Evolutionary conservation across 2,113 vertebrate genomes (phyloP).

Genomic region (Seriola quinqueradiata): DNA sequence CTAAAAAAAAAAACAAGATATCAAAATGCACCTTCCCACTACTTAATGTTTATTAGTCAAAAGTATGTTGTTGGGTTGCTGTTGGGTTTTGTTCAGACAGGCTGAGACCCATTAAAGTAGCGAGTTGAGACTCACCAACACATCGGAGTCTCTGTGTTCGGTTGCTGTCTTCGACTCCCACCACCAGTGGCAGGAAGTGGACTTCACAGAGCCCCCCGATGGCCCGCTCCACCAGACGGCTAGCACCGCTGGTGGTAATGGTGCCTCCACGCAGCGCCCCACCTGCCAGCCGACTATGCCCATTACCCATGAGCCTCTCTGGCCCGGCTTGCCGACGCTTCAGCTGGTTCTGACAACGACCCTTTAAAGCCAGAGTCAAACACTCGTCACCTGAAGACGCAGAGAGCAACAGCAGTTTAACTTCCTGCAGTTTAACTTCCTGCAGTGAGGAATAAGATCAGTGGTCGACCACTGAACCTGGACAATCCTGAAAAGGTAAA

Average conservation of each 20-base stretch:
- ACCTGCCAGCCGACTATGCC: slow-evolving; percentile 18
- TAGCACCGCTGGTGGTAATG: slow-evolving; percentile 17
- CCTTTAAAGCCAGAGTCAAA: slow-evolving; percentile 84
- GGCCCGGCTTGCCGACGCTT: slow-evolving; percentile 78
- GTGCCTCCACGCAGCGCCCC: slow-evolving; percentile 13
- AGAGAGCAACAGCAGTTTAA: background rate
- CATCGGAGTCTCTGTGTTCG: slow-evolving; percentile 84
- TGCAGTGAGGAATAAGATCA: too few relatives aligned
- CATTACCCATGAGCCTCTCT: slow-evolving; percentile 73
- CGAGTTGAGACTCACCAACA: slow-evolving; percentile 76
- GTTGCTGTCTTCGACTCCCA: slow-evolving; percentile 80
- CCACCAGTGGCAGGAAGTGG: slow-evolving; percentile 86
- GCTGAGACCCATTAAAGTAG: background rate
- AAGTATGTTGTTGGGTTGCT: too few relatives aligned
- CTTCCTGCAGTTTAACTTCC: background rate
- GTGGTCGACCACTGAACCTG: too few relatives aligned
- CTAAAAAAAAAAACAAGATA: background rate
- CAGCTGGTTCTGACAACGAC: slow-evolving; percentile 87
- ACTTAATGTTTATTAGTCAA: background rate
- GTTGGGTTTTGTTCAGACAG: background rate
- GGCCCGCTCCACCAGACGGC: slow-evolving; percentile 61
- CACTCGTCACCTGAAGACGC: slow-evolving; percentile 82
- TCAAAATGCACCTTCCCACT: background rate
- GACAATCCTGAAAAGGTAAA: too few relatives aligned
- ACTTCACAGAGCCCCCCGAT: slow-evolving; percentile 82